Conservation (phyloP, 2,888 invertebrate genomes). For the Ichneumoninae sp. region DNA sequence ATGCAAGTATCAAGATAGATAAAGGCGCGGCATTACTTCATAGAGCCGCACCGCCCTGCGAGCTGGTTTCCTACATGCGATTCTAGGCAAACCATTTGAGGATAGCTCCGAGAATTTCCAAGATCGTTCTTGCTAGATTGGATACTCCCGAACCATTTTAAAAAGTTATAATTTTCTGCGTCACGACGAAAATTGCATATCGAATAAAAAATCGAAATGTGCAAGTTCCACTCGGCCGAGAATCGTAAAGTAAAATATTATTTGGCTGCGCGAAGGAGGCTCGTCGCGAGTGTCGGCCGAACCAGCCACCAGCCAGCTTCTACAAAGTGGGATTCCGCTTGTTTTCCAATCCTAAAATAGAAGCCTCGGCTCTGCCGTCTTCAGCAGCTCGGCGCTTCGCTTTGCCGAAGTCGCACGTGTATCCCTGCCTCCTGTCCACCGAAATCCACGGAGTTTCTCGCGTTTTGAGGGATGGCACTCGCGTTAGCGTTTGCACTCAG, state of each 20-base stretch:
- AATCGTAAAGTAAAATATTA: constrained; percentile 45
- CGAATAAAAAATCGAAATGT: constrained; percentile 9
- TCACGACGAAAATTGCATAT: constrained; percentile 15
- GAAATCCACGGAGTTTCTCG: neutral
- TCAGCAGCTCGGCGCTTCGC: constrained; percentile 10
- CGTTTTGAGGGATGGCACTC: neutral
- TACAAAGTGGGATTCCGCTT: constrained; percentile 74
- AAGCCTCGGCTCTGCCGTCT: constrained; percentile 69
- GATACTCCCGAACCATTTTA: constrained; percentile 5
- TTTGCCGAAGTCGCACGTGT: constrained; percentile 17
- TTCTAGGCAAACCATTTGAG: constrained; percentile 43
- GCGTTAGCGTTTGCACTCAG: neutral
- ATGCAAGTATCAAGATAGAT: constrained; percentile 72
- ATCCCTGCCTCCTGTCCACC: constrained; percentile 25
- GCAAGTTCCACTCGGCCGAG: constrained; percentile 2
- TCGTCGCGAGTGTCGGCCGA: constrained; percentile 10
- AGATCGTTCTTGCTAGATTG: constrained; percentile 71
- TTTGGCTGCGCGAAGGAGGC: constrained; percentile 16
- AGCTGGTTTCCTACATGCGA: constrained; percentile 29
- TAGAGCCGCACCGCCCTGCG: constrained; percentile 59
- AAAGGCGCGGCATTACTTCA: constrained; percentile 74
- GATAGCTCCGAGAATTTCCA: constrained; percentile 39
- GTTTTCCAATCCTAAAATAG: constrained; percentile 81
- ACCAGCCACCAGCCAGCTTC: constrained; percentile 52
- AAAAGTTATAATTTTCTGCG: neutral